Conservation (phyloP, 2,113 vertebrate species). For the Phalacrocorax brasilianus region DNA sequence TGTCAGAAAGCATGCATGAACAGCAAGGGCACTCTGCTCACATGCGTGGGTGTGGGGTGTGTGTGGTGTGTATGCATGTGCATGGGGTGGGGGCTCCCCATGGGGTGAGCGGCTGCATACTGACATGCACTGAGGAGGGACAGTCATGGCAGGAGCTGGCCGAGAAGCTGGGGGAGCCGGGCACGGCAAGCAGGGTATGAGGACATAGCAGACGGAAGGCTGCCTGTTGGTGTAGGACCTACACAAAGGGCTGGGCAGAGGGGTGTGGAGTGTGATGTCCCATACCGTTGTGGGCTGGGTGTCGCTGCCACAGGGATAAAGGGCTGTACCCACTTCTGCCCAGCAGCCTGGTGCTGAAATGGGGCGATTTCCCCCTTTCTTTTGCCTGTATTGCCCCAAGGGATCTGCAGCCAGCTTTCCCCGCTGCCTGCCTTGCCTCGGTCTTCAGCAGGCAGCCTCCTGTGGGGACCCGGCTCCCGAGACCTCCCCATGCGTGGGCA, state of each 20-base stretch:
- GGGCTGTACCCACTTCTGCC: not conserved
- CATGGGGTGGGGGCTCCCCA: fast-evolving
- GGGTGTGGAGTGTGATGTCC: not conserved
- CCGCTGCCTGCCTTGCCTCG: not conserved
- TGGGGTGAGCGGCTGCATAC: fast-evolving
- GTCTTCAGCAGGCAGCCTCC: not conserved
- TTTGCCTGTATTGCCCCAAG: fast-evolving
- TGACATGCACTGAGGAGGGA: fast-evolving
- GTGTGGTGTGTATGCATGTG: fast-evolving
- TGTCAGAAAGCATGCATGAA: not conserved
- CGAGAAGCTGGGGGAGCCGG: not conserved
- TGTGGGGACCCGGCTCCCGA: fast-evolving
- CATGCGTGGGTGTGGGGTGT: too few relatives aligned
- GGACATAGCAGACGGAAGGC: not conserved
- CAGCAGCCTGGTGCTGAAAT: not conserved
- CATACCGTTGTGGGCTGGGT: fast-evolving
- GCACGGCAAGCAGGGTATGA: fast-evolving
- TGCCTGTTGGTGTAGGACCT: not conserved
- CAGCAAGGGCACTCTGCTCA: too few relatives aligned
- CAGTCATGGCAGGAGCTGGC: not conserved
- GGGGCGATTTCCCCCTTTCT: not conserved
- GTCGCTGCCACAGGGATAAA: not conserved
- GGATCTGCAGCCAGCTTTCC: not conserved
- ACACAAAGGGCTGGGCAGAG: not conserved
- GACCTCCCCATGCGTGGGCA: not conserved